Conservation (phyloP, 2,888 invertebrate species). For the Aphidoletes aphidimyza region DNA sequence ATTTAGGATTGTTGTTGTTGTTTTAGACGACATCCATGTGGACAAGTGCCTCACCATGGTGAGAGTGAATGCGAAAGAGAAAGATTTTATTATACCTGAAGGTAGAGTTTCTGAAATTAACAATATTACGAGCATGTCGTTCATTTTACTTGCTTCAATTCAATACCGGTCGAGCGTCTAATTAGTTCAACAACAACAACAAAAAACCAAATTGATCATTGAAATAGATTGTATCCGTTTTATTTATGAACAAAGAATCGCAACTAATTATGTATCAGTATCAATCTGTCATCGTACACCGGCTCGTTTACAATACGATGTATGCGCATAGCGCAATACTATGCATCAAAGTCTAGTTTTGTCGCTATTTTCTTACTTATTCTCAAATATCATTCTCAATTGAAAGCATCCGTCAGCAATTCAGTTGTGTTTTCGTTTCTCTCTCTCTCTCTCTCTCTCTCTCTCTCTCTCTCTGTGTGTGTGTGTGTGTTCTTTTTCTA, state of each 20-base stretch:
- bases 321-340: not conserved
- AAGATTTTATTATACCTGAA: not conserved
- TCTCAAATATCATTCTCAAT: slow-evolving; percentile 2
- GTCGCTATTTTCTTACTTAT: no score
- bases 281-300: not conserved
- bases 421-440: not conserved
- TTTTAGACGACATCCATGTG: no score
- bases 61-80: no score
- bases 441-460: no score
- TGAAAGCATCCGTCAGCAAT: slow-evolving; percentile 9
- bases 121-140: no score
- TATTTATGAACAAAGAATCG: not conserved
- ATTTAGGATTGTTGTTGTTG: no score
- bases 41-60: no score
- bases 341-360: not conserved
- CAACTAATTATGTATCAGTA: slow-evolving; percentile 22
- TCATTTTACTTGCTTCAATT: not conserved
- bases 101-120: no score
- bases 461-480: not conserved
- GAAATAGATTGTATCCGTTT: slow-evolving; percentile 6
- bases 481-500: not conserved
- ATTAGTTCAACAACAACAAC: not conserved
- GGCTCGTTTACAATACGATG: not conserved
- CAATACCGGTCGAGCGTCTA: not conserved
- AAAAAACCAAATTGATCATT: not conserved